Percentiles rank a stretch among this genome's conserved stretches.
phyloP scores from a whole-genome alignment of 1,140 invertebrate genomes.

The Platorchestia sp. region DNA sequence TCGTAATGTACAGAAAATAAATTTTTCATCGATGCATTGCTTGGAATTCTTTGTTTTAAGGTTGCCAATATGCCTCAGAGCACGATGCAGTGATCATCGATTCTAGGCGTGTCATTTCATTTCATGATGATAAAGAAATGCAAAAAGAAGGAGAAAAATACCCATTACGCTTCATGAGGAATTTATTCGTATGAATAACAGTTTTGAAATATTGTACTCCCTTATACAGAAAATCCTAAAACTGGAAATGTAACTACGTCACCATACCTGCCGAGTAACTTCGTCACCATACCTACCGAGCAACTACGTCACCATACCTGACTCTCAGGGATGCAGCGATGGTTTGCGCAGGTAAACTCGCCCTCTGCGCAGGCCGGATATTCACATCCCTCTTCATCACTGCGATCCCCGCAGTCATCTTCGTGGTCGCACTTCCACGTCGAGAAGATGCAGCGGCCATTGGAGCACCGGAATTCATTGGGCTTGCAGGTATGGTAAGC shows the following conservation, averaged over 20 bases:
- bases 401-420: conserved; percentile 94
- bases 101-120: background rate
- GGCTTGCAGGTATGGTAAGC: conserved; percentile 92
- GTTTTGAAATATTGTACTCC: background rate
- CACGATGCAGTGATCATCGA: background rate
- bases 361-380: conserved; percentile 91
- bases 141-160: background rate
- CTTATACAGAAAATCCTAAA: too few species aligned
- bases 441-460: conserved; percentile 94
- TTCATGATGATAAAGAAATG: background rate
- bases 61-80: background rate
- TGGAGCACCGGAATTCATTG: conserved; percentile 94
- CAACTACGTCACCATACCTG: conserved; percentile 73
- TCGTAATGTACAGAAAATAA: too few species aligned
- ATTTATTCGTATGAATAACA: background rate
- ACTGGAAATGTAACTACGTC: too few species aligned
- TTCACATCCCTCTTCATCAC: conserved; percentile 91
- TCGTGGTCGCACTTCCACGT: conserved; percentile 95
- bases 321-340: conserved; percentile 87
- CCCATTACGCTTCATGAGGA: background rate
- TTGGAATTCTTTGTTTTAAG: background rate
- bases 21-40: background rate
- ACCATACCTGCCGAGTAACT: too few species aligned
- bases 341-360: conserved; percentile 94
- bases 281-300: background rate